Evolutionary conservation across 2,113 vertebrate species (phyloP), one percentile per base, ranked within the genome.

Genomic region (Rhea pennata): DNA sequence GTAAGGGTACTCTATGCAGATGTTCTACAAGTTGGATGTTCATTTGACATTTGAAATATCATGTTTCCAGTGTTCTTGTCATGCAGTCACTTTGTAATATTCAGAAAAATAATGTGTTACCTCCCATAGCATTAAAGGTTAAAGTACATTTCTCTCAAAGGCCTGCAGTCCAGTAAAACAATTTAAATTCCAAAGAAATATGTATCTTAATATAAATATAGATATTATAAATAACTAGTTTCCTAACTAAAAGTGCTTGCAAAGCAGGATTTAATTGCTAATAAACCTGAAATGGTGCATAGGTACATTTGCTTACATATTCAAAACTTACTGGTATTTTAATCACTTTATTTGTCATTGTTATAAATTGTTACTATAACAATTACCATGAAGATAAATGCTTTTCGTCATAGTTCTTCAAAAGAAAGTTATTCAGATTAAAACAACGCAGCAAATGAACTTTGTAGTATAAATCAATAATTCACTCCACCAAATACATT

Each of bases 31-130:
- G 16, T 19, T 93, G 65, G 86, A 94, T 94, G 70, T 88, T 96
- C 97, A 97, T 94, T 88, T 97, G 91, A 97, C 93, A 94, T 92
- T 94, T 97, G 27, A 92, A 96, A 90, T 93, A 56, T 56, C 79
- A 82, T 84, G 96, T 88, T 97, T 76, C 94, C 67, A 48, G 65
- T 96, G 80, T 74, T 96, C 40, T 88, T 74, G 65, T 86, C 46
- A 27, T 39, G 81, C 20, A 87, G 88, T 87, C 48, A 84, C 36
- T 95, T 94, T 93, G 53, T 87, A 95, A 91, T 77, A 96, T 74
- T 95, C 74, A 96, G 80, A 81, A 22, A 97, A 96, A 96, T 84
- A 90, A 4, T 74, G 15, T 75, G 17, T 50, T 96, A 80, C 54
- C 69, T 86, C 46, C 17, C 39, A 48, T 5, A 94, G 31, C 84